These are phyloP conservation scores for Eucera pruinosa DNA, from an alignment of 2,888 invertebrate species.

Conservation along the genomic window DNA sequence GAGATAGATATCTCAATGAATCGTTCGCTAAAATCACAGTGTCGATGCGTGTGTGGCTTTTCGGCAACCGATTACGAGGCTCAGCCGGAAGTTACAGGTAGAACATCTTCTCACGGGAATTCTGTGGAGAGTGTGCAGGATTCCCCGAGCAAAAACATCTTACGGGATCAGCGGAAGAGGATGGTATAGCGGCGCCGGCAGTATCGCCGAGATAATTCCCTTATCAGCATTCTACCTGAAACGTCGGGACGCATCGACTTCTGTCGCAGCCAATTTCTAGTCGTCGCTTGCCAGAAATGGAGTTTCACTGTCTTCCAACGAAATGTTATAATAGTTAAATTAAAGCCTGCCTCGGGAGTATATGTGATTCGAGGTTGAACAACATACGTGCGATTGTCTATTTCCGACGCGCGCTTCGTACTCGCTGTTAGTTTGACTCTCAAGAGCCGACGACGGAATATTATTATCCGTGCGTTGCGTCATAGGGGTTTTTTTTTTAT, in stretches of 20 bases:
- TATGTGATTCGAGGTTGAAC: neutral
- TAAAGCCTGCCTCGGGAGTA: constrained; percentile 1
- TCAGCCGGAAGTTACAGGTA: constrained; percentile 6
- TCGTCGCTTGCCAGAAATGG: constrained; percentile 10
- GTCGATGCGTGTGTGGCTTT: too few species aligned
- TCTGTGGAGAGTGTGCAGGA: too few species aligned
- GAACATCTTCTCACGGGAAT: constrained; percentile 1
- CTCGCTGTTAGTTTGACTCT: neutral
- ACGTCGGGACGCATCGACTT: constrained; percentile 44
- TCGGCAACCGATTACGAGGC: too few species aligned
- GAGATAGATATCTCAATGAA: too few species aligned
- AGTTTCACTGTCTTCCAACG: constrained; percentile 60
- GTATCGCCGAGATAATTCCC: constrained; percentile 47
- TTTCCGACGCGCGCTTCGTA: neutral
- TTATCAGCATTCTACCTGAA: constrained; percentile 45
- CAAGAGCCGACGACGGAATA: neutral
- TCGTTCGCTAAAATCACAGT: too few species aligned
- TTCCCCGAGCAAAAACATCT: constrained; percentile 18
- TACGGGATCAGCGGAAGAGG: constrained; percentile 4
- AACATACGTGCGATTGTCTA: neutral
- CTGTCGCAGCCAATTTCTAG: constrained; percentile 11
- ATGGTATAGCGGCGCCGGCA: neutral
- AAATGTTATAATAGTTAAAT: constrained; percentile 58
- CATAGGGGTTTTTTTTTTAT: constrained; percentile 15
- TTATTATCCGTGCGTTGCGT: constrained; percentile 11